Conservation (phyloP, 2,888 invertebrate species). For the Apodemia zela region DNA sequence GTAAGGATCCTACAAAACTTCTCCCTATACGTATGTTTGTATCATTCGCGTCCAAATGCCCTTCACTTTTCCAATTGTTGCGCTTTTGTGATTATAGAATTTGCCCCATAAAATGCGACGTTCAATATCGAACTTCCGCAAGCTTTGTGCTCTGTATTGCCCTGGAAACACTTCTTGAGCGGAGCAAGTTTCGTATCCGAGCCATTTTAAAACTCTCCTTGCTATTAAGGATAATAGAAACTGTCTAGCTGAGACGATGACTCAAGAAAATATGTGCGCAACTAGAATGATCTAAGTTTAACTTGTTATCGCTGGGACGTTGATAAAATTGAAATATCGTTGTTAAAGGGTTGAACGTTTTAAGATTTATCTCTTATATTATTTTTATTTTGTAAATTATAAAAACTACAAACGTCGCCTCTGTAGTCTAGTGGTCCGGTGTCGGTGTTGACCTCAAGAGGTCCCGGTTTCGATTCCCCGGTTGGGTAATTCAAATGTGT, state of each 20-base stretch:
- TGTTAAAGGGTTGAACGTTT: neutral
- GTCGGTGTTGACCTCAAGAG: no score
- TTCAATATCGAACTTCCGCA: slow-evolving; percentile 65
- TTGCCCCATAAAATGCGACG: slow-evolving; percentile 68
- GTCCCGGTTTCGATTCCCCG: no score
- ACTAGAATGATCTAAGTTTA: slow-evolving; percentile 69
- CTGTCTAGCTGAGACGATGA: slow-evolving; percentile 65
- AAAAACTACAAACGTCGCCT: no score
- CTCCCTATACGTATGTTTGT: neutral
- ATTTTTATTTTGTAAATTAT: no score
- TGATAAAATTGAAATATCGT: slow-evolving; percentile 30
- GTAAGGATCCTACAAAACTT: neutral
- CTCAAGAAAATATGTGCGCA: slow-evolving; percentile 67
- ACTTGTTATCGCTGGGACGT: slow-evolving; percentile 57
- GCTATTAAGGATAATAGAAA: slow-evolving; percentile 78
- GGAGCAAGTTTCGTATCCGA: slow-evolving; percentile 69
- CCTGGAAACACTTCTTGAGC: slow-evolving; percentile 60
- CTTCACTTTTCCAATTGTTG: slow-evolving; percentile 39
- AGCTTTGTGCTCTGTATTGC: slow-evolving; percentile 56
- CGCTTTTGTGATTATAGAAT: slow-evolving; percentile 57
- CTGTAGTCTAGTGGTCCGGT: no score
- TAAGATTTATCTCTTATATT: no score
- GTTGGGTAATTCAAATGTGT: no score
- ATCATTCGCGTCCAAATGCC: slow-evolving; percentile 3
- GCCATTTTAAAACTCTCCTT: slow-evolving; percentile 73